Percentiles rank a stretch among this genome's conserved stretches.
Evolutionary conservation across 2,888 invertebrate species (phyloP).

Genomic region (Andrena flavipes): DNA sequence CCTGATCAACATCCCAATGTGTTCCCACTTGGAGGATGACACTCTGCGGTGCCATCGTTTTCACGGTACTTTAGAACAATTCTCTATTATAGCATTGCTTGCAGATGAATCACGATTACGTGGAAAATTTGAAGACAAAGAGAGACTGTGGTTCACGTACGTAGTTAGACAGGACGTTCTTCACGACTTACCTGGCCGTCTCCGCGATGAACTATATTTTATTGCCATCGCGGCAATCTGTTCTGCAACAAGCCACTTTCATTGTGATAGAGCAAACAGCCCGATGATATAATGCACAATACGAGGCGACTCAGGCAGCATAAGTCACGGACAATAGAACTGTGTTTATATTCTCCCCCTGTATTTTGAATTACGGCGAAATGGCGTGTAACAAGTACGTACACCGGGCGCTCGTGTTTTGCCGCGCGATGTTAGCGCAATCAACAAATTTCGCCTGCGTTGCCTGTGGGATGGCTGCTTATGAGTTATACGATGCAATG

Average conservation of each 20-base stretch:
- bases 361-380: conserved; percentile 53
- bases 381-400: conserved; percentile 58
- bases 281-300: conserved; percentile 60
- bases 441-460: conserved; percentile 46
- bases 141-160: not conserved
- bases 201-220: conserved; percentile 57
- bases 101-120: conserved; percentile 5
- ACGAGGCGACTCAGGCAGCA: conserved; percentile 35
- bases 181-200: conserved; percentile 30
- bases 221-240: conserved; percentile 43
- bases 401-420: conserved; percentile 30
- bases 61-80: not conserved
- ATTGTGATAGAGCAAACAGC: conserved; percentile 54
- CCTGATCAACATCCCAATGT: too few species aligned
- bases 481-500: conserved; percentile 25
- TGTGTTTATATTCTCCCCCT: conserved; percentile 41
- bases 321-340: conserved; percentile 68
- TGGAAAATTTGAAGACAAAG: conserved; percentile 25
- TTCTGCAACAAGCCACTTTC: conserved; percentile 42
- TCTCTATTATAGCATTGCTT: not conserved
- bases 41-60: too few species aligned
- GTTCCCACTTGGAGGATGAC: too few species aligned
- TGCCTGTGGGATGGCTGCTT: not conserved
- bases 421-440: conserved; percentile 41
- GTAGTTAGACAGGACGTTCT: conserved; percentile 17